These are phyloP conservation scores for Drosophila rhopaloa DNA, from an alignment of 1,140 invertebrate species.

Conservation along the genomic window DNA sequence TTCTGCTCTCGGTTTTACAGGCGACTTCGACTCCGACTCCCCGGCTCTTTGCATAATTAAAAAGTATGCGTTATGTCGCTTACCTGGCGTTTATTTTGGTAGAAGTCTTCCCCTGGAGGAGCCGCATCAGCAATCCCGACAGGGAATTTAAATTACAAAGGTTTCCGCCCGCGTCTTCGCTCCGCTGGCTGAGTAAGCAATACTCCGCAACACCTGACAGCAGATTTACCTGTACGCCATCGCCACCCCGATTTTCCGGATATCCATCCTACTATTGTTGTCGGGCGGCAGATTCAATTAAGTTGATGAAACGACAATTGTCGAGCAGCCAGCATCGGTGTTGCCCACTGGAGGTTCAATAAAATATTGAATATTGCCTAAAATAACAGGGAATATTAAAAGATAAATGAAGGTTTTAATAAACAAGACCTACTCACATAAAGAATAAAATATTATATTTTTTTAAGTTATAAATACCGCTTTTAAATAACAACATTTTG, in stretches of 20 bases:
- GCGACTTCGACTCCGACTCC: conserved; percentile 1
- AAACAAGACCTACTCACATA: too few species aligned
- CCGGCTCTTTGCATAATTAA: conserved; percentile 78
- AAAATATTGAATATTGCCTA: background rate
- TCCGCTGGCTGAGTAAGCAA: conserved; percentile 38
- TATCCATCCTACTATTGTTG: conserved; percentile 9
- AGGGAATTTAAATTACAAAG: conserved; percentile 59
- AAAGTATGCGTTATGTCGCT: conserved; percentile 71
- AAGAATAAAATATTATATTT: too few species aligned
- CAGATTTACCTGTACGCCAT: conserved; percentile 18
- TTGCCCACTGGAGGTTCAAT: background rate
- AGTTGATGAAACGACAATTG: conserved; percentile 79
- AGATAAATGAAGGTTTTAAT: too few species aligned
- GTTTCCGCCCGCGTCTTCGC: conserved; percentile 9
- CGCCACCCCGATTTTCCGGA: background rate
- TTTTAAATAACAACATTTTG: too few species aligned
- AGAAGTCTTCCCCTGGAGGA: conserved; percentile 11
- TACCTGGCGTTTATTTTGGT: conserved; percentile 58
- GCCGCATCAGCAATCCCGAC: conserved; percentile 35
- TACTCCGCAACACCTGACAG: conserved; percentile 34
- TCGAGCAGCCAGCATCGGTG: conserved; percentile 17
- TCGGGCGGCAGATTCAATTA: conserved; percentile 69
- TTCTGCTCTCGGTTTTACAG: conserved; percentile 24
- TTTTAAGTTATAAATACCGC: too few species aligned
- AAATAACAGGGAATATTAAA: background rate